These are phyloP conservation scores for Hippocampus comes DNA, from an alignment of 2,113 vertebrate genomes.

Conservation along the genomic window DNA sequence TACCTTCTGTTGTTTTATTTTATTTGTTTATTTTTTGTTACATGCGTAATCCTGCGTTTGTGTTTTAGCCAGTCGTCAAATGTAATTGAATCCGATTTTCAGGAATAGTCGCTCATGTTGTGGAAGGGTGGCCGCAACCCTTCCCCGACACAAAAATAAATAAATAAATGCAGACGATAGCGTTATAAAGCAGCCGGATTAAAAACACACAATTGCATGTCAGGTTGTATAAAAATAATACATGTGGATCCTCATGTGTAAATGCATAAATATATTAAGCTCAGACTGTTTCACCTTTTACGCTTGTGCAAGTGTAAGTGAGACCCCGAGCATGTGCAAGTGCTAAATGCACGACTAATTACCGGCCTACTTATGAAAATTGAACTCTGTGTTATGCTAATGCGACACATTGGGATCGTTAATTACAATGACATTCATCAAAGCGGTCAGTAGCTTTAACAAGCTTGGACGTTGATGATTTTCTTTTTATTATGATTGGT, in stretches of 20 bases:
- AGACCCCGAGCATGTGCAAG: conserved; percentile 65
- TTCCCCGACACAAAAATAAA: not conserved
- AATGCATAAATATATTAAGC: not conserved
- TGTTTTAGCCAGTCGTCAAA: conserved; percentile 26
- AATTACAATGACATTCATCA: conserved; percentile 76
- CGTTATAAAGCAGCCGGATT: not conserved
- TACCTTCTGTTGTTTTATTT: not conserved
- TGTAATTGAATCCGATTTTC: conserved; percentile 51
- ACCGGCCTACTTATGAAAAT: conserved; percentile 93
- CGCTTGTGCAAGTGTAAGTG: conserved; percentile 71
- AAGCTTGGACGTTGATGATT: conserved; percentile 5
- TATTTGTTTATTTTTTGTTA: not conserved
- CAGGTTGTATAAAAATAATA: not conserved
- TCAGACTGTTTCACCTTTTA: not conserved
- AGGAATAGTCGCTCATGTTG: conserved; percentile 27
- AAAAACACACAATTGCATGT: not conserved
- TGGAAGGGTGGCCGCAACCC: conserved; percentile 33
- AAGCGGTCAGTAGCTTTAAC: conserved; percentile 34
- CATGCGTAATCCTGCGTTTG: conserved; percentile 4
- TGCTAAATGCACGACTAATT: conserved; percentile 99
- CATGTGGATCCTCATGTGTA: not conserved
- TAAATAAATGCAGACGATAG: not conserved
- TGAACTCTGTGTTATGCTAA: conserved; percentile 99
- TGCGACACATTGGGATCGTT: conserved; percentile 91
- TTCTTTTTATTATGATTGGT: not conserved